Evolutionary conservation across 2,113 vertebrate species (phyloP).

Genomic region (Nyctereutes procyonoides): DNA sequence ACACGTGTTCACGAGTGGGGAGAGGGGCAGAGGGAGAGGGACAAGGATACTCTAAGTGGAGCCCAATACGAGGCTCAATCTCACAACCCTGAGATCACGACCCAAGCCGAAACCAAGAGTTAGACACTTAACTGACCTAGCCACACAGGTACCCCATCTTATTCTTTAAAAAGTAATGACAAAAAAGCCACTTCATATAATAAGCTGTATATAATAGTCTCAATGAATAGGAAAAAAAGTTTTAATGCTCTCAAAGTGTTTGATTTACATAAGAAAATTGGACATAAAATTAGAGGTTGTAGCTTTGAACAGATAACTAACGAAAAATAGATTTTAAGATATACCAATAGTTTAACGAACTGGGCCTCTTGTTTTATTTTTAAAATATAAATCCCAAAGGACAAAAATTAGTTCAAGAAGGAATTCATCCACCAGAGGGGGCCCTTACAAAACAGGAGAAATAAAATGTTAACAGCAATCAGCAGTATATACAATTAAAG

Average conservation of each 20-base stretch:
- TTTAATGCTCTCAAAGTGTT: background rate
- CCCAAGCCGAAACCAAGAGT: background rate
- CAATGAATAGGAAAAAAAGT: background rate
- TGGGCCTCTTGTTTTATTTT: background rate
- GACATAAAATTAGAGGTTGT: background rate
- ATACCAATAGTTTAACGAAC: background rate
- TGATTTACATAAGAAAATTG: background rate
- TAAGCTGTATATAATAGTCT: background rate
- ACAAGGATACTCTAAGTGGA: background rate
- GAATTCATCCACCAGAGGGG: conserved; percentile 61
- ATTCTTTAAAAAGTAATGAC: background rate
- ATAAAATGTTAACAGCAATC: conserved; percentile 45
- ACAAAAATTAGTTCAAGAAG: conserved; percentile 17
- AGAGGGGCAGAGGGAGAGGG: background rate
- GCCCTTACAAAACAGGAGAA: conserved; percentile 59
- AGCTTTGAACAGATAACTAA: background rate
- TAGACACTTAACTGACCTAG: background rate
- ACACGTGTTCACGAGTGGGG: background rate
- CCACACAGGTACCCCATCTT: background rate
- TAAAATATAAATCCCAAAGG: background rate
- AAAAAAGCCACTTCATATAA: conserved; percentile 1
- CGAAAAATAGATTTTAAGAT: background rate
- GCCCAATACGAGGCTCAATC: background rate
- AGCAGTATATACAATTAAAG: background rate
- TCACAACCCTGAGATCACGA: background rate